A percentile compares a stretch with the other conserved stretches of the same genome.
phyloP scores from a whole-genome alignment of 2,888 invertebrate species.

The Eupithecia centaureata region DNA sequence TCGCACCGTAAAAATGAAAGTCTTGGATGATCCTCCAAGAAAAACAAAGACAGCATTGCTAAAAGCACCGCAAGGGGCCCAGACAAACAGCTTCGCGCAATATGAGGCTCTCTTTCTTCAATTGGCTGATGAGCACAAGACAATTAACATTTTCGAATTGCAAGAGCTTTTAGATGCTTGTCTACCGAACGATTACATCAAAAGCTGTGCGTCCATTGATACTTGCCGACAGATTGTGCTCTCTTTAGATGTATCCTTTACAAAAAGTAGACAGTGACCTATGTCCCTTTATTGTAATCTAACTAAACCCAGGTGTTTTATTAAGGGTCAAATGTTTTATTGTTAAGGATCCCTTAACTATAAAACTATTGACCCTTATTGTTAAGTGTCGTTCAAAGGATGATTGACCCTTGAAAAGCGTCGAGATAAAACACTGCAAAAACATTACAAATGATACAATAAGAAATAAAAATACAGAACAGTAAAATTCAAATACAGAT shows the following conservation, averaged over 20 bases:
- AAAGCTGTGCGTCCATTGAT: constrained; percentile 96
- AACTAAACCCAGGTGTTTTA: too few species aligned
- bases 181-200: constrained; percentile 96
- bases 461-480: neutral
- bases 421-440: too few species aligned
- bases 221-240: constrained; percentile 95
- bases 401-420: too few species aligned
- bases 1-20: constrained; percentile 90
- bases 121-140: constrained; percentile 94
- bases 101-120: constrained; percentile 96
- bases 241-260: constrained; percentile 92
- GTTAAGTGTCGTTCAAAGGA: too few species aligned
- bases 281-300: neutral
- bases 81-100: constrained; percentile 90
- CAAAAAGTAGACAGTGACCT: constrained; percentile 4
- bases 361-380: too few species aligned
- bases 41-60: constrained; percentile 89
- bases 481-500: neutral
- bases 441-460: neutral
- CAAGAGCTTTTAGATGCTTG: constrained; percentile 95
- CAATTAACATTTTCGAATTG: constrained; percentile 95
- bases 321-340: too few species aligned
- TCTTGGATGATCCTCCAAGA: constrained; percentile 87
- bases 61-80: constrained; percentile 88
- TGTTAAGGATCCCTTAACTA: too few species aligned